These are phyloP conservation scores for Parus major DNA, from an alignment of 2,113 vertebrate species.

Conservation along the genomic window DNA sequence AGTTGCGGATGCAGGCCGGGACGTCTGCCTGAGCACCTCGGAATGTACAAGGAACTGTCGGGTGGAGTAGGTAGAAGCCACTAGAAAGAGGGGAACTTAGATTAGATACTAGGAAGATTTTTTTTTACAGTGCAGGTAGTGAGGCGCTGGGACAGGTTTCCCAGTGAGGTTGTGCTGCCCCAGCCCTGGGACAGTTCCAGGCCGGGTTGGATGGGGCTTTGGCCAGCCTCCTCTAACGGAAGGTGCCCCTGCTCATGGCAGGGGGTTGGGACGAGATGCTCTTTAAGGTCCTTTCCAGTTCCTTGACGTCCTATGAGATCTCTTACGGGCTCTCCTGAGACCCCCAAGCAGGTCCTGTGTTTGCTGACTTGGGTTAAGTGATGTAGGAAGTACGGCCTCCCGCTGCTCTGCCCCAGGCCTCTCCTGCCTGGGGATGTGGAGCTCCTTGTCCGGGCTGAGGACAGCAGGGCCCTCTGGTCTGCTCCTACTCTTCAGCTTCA, in stretches of 20 bases:
- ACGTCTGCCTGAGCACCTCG: accelerated
- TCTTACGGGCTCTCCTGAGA: neutral
- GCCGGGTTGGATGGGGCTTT: neutral
- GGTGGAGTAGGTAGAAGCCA: neutral
- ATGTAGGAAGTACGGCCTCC: neutral
- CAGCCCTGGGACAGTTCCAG: neutral
- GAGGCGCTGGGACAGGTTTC: neutral
- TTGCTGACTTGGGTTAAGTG: accelerated
- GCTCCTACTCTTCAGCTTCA: accelerated
- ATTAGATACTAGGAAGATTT: neutral
- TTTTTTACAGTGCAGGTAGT: neutral
- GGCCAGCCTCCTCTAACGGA: neutral
- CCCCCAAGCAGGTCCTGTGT: accelerated
- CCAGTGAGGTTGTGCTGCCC: neutral
- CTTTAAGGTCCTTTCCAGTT: neutral
- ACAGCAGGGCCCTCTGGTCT: neutral
- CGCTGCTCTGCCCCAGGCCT: neutral
- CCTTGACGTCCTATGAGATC: neutral
- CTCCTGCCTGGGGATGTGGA: neutral
- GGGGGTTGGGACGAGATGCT: neutral
- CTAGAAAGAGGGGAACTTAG: neutral
- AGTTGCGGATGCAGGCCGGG: accelerated
- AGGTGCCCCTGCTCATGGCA: neutral
- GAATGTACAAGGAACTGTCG: accelerated
- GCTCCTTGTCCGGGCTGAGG: neutral